Conservation (phyloP, 2,888 invertebrate species). For the Alentia gelatinosa region DNA sequence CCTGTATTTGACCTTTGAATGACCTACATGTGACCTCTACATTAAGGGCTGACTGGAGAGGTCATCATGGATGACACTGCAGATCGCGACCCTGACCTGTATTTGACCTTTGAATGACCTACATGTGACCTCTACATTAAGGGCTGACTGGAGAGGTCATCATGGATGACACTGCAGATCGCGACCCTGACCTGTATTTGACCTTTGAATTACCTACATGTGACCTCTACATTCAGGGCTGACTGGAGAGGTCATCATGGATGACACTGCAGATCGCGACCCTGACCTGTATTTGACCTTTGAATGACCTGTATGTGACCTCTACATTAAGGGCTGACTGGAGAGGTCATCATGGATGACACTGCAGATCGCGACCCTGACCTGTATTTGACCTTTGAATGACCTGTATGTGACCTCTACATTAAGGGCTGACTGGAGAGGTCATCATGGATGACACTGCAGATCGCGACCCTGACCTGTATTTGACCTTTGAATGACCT, state of each 20-base stretch:
- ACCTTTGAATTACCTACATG: no score
- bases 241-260: conserved; percentile 29
- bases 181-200: neutral
- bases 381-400: neutral
- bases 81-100: conserved; percentile 4
- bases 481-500: no score
- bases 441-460: conserved; percentile 32
- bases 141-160: conserved; percentile 17
- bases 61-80: conserved; percentile 32
- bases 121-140: neutral
- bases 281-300: neutral
- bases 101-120: no score
- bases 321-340: neutral
- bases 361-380: neutral
- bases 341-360: conserved; percentile 34
- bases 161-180: conserved; percentile 17
- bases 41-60: neutral
- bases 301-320: no score
- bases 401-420: no score
- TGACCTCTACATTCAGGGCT: neutral
- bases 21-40: no score
- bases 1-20: neutral
- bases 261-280: neutral
- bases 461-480: conserved; percentile 4
- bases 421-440: neutral